A percentile compares a stretch with the other conserved stretches of the same genome.
Evolutionary conservation across 2,797 vertebrate species (phyloP).

Genomic region (Pseudomugil tenellus): DNA sequence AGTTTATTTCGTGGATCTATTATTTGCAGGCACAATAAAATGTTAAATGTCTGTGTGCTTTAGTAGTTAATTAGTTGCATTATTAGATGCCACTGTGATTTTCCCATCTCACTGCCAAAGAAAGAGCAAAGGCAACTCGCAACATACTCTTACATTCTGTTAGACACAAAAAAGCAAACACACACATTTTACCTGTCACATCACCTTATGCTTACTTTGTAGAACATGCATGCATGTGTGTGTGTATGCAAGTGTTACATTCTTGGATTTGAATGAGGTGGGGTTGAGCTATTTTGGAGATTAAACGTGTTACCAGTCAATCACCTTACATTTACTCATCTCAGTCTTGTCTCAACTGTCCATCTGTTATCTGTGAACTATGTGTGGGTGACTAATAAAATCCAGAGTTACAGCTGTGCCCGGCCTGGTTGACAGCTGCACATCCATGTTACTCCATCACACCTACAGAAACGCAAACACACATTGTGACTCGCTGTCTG

Average conservation of each 20-base stretch:
- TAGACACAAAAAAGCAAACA: background rate
- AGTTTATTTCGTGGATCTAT: slow-evolving; percentile 50
- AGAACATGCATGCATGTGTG: slow-evolving; percentile 9
- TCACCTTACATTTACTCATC: slow-evolving; percentile 54
- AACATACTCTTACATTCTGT: background rate
- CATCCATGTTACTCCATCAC: slow-evolving; percentile 20
- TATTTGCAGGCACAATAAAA: background rate
- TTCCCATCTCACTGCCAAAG: slow-evolving; percentile 7
- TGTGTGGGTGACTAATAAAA: slow-evolving; percentile 26
- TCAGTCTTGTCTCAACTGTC: slow-evolving; percentile 17
- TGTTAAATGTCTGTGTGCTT: slow-evolving; percentile 1
- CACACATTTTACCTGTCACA: slow-evolving; percentile 1
- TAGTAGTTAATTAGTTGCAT: slow-evolving; percentile 1
- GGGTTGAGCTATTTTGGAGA: slow-evolving; percentile 59
- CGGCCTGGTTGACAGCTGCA: slow-evolving; percentile 39
- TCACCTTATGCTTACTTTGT: slow-evolving; percentile 3
- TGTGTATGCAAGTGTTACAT: slow-evolving; percentile 15
- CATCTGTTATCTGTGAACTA: slow-evolving; percentile 57
- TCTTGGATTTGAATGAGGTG: slow-evolving; percentile 33
- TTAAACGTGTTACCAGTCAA: slow-evolving; percentile 52
- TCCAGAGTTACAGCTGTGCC: slow-evolving; percentile 16
- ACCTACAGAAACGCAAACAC: slow-evolving; percentile 18
- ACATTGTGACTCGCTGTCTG: slow-evolving; percentile 37
- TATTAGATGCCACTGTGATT: slow-evolving; percentile 18
- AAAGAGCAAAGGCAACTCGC: background rate